Conservation (phyloP, 2,888 invertebrate genomes). For the Hyppa rectilinea region DNA sequence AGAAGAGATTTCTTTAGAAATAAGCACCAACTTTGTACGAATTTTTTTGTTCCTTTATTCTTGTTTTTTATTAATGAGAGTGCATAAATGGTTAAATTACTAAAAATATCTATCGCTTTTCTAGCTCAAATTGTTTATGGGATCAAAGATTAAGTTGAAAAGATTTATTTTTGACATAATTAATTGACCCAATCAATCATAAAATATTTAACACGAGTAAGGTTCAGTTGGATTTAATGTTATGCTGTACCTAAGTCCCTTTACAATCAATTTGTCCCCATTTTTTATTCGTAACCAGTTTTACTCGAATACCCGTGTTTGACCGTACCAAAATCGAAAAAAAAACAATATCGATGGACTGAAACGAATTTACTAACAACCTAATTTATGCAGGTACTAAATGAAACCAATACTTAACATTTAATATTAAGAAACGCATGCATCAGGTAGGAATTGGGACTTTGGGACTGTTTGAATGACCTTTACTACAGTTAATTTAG, state of each 20-base stretch:
- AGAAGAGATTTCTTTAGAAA: too few relatives aligned
- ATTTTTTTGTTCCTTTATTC: too few relatives aligned
- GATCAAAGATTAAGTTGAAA: too few relatives aligned
- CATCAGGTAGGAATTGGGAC: not conserved
- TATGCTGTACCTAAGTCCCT: not conserved
- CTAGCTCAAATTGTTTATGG: too few relatives aligned
- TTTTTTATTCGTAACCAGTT: not conserved
- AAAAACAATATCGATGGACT: not conserved
- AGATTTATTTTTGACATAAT: too few relatives aligned
- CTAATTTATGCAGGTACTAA: constrained; percentile 11
- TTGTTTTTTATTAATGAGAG: too few relatives aligned
- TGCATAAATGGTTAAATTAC: too few relatives aligned
- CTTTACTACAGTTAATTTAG: not conserved
- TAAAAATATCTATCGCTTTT: too few relatives aligned
- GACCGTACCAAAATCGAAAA: constrained; percentile 3
- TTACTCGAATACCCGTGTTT: not conserved
- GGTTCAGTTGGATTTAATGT: too few relatives aligned
- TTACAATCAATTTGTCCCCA: not conserved
- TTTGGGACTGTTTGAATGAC: not conserved
- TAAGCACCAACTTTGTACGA: too few relatives aligned
- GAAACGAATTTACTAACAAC: not conserved
- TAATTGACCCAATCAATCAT: too few relatives aligned
- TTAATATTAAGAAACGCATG: not conserved
- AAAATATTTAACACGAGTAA: too few relatives aligned
- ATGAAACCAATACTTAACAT: not conserved